Conservation (phyloP, 1,140 invertebrate species). For the Ericerus pela region DNA sequence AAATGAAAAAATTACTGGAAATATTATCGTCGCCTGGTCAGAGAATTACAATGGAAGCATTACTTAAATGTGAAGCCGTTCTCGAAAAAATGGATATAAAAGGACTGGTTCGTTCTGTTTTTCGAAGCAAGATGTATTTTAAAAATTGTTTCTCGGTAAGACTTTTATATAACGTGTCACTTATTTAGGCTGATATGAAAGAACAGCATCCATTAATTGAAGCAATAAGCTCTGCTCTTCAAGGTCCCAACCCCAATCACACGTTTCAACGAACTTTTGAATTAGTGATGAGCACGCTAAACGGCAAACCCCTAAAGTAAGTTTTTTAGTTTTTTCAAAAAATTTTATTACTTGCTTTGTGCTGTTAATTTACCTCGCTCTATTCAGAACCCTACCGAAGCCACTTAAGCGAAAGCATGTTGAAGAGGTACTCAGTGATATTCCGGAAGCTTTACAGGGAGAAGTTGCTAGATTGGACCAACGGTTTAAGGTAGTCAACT, state of each 20-base stretch:
- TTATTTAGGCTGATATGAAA: constrained; percentile 16
- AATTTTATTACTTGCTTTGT: not conserved
- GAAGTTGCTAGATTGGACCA: constrained; percentile 82
- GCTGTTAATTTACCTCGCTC: constrained; percentile 17
- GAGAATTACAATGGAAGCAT: constrained; percentile 69
- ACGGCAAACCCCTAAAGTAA: constrained; percentile 70
- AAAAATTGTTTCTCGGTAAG: no score
- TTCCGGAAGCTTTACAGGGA: constrained; percentile 79
- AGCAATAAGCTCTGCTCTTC: constrained; percentile 62
- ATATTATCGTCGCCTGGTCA: constrained; percentile 77
- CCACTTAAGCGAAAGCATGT: constrained; percentile 47
- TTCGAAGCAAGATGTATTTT: no score
- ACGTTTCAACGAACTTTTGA: constrained; percentile 81
- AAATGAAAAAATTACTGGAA: constrained; percentile 82
- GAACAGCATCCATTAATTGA: constrained; percentile 55
- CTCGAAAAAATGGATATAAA: constrained; percentile 69
- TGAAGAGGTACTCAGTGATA: constrained; percentile 51
- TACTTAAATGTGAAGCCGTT: constrained; percentile 86
- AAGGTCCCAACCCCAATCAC: constrained; percentile 75
- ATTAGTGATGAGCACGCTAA: constrained; percentile 51
- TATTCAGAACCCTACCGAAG: constrained; percentile 46
- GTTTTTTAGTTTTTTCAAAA: no score
- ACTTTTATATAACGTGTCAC: no score
- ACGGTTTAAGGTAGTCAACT: constrained; percentile 81
- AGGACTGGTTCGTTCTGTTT: constrained; percentile 29